These are phyloP conservation scores for Didymodactylos carnosus DNA, from an alignment of 2,888 invertebrate species.

Conservation along the genomic window DNA sequence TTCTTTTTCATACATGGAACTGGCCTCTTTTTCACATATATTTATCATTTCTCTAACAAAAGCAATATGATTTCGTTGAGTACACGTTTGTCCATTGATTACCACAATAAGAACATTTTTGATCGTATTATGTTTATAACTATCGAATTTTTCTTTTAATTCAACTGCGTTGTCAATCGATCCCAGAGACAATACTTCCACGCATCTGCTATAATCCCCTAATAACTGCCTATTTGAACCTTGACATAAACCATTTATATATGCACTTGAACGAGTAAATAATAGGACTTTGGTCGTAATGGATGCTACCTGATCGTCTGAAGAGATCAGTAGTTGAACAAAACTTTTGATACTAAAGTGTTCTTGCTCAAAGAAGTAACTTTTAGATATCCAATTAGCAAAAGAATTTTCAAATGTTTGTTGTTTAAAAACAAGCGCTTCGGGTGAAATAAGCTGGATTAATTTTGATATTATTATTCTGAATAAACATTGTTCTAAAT, in stretches of 20 bases:
- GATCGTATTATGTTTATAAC: background rate
- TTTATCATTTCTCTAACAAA: background rate
- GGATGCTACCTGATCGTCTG: background rate
- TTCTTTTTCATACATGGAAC: no score
- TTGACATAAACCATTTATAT: background rate
- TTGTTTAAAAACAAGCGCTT: background rate
- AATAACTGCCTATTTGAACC: background rate
- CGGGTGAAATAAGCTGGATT: background rate
- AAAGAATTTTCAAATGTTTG: background rate
- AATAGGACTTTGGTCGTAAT: background rate
- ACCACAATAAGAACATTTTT: background rate
- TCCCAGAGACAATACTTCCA: background rate
- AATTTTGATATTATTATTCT: background rate
- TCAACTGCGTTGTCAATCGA: background rate
- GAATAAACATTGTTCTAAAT: background rate
- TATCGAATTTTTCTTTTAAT: background rate
- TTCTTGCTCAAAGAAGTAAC: background rate
- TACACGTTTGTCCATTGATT: background rate
- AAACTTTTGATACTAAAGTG: background rate
- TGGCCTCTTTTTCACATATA: no score
- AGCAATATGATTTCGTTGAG: background rate
- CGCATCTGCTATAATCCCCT: no score
- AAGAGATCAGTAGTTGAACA: background rate
- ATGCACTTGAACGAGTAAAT: background rate
- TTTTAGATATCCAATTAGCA: background rate